Percentiles rank a stretch among this genome's conserved stretches.
Conservation (phyloP, 2,113 vertebrate genomes). For the Mastomys natalensis region DNA sequence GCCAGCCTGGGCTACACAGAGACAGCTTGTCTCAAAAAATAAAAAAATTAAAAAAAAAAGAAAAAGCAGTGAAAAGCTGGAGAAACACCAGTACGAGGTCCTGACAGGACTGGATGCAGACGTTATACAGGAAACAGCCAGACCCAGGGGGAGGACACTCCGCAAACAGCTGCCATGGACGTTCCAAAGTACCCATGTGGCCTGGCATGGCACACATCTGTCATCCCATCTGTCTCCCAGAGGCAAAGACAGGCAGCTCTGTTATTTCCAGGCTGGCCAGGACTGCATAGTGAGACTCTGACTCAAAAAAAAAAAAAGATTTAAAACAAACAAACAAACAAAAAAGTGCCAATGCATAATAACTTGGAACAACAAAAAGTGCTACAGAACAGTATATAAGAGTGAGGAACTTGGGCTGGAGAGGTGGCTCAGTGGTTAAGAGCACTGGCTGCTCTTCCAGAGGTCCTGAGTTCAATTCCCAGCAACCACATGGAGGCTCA, state of each 20-base stretch:
- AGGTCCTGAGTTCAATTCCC: too few species aligned
- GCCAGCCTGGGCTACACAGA: background rate
- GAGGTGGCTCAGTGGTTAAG: too few species aligned
- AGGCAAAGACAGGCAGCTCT: background rate
- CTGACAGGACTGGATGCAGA: background rate
- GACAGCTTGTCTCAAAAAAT: background rate
- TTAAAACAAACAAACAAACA: background rate
- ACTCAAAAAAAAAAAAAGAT: background rate
- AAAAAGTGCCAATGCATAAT: constrained; percentile 16
- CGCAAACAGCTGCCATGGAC: background rate
- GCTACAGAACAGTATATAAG: background rate
- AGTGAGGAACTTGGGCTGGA: background rate
- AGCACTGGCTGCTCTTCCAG: too few species aligned
- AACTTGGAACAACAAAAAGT: background rate
- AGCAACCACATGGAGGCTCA: too few species aligned
- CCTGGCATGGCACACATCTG: background rate
- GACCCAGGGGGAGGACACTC: background rate
- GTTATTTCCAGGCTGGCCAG: background rate
- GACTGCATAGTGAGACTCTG: background rate
- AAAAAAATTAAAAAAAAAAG: background rate
- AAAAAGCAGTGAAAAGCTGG: background rate
- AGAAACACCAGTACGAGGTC: background rate
- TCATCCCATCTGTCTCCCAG: too few species aligned
- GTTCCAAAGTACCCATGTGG: background rate
- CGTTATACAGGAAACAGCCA: background rate